Evolutionary conservation across 2,113 vertebrate genomes (phyloP).

Genomic region (Fukomys damarensis): DNA sequence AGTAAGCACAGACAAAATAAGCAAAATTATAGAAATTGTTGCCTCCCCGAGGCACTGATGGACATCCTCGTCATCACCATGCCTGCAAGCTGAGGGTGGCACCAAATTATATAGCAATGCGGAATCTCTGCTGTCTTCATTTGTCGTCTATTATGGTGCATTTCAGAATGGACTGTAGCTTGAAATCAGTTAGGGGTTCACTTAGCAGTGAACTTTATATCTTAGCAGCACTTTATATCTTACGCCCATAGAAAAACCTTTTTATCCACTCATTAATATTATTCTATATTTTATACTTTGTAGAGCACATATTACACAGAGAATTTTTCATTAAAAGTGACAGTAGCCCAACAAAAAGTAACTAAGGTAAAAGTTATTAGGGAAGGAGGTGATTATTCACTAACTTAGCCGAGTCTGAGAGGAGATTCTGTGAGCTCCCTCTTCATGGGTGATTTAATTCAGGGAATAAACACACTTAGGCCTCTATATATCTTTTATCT

Average conservation of each 20-base stretch:
- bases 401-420: background rate
- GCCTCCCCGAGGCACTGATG: background rate
- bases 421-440: background rate
- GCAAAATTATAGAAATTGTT: background rate
- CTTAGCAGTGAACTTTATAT: too few relatives aligned
- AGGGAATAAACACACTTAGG: background rate
- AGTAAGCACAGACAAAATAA: background rate
- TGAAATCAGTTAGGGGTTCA: background rate
- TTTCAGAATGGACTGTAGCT: background rate
- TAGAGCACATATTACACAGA: background rate
- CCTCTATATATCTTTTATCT: background rate
- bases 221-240: background rate
- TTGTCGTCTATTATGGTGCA: background rate
- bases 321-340: background rate
- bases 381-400: background rate
- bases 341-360: background rate
- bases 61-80: background rate
- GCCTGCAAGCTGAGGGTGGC: background rate
- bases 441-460: background rate
- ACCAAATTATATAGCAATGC: background rate
- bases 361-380: background rate
- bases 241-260: background rate
- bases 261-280: background rate
- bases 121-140: background rate
- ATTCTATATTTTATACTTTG: background rate